Conservation (phyloP, 2,888 invertebrate genomes). For the Phalera bucephala region DNA sequence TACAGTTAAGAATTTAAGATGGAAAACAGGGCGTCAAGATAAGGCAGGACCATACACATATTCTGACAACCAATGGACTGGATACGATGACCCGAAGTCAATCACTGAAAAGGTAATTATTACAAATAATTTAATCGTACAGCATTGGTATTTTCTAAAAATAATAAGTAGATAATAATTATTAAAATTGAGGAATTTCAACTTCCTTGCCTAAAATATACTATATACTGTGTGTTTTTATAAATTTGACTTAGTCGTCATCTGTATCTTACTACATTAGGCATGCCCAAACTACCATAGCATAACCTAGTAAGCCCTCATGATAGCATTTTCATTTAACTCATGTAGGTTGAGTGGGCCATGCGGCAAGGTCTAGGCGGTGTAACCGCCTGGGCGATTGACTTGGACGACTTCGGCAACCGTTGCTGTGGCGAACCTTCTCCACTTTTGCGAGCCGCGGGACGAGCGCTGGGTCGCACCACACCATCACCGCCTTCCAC, state of each 20-base stretch:
- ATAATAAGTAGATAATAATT: too few species aligned
- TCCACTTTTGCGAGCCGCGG: slow-evolving; percentile 90
- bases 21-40: slow-evolving; percentile 85
- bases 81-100: slow-evolving; percentile 92
- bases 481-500: slow-evolving; percentile 76
- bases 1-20: slow-evolving; percentile 85
- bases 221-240: too few species aligned
- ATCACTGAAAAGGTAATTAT: slow-evolving; percentile 87
- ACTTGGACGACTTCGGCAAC: slow-evolving; percentile 94
- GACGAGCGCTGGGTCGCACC: slow-evolving; percentile 87
- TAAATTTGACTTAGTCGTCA: too few species aligned
- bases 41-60: slow-evolving; percentile 90
- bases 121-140: too few species aligned
- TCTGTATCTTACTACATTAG: too few species aligned
- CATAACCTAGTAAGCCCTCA: too few species aligned
- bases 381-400: slow-evolving; percentile 93
- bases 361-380: slow-evolving; percentile 89
- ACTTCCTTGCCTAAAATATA: too few species aligned
- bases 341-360: slow-evolving; percentile 87
- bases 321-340: too few species aligned
- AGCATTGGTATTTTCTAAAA: too few species aligned
- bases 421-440: slow-evolving; percentile 91
- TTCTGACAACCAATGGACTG: slow-evolving; percentile 93
- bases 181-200: too few species aligned
- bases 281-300: too few species aligned